Base-by-base conservation (phyloP, 2,888 invertebrate genomes). In the Stenodema calcarata region DNA sequence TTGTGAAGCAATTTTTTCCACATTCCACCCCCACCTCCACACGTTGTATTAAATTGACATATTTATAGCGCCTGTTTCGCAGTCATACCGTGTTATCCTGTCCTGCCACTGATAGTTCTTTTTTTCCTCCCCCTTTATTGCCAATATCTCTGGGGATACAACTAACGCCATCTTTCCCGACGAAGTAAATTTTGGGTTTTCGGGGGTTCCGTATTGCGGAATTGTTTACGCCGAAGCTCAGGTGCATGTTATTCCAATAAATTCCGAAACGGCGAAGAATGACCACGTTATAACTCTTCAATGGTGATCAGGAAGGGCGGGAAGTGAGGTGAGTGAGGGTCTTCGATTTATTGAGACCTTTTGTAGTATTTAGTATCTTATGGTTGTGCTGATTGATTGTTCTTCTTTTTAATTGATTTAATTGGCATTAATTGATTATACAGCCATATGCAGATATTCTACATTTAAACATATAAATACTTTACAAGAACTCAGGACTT, bases 81-180 rank as follows among this genome's bases (percentile, higher is more conserved):
- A 73, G 73, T 73, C 73, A 73, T 73, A 73, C 35, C 41, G 35
- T 73, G 73, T 73, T 73, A 62, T 62, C 62, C 62, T 0, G 62
- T 23, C 62, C 62, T 18, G 18, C 23, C 18, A 23, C 23, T 23
- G 62, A 62, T 23, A 62, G 62, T 62, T 62, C 62, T 18, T 62
- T 62, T 62, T 54, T 54, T 18, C 18, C n/a, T 35, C 35, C 23
- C 54, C 27, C 27, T 62, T 62, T 62, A 62, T 62, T 62, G 62
- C 9, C 62, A 23, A 62, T 62, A 62, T 27, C 62, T 62, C 62
- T 62, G 23, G 9, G 23, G 62, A 27, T 12, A 11, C 62, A 23
- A 62, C 62, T 62, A 11, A 18, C 62, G 12, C 23, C 12, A 23
- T 62, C 6, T 62, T n/a, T 62, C 62, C 0, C 23, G 1, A 1